Conservation (phyloP, 1,140 invertebrate species). For the Choristoneura fumiferana region DNA sequence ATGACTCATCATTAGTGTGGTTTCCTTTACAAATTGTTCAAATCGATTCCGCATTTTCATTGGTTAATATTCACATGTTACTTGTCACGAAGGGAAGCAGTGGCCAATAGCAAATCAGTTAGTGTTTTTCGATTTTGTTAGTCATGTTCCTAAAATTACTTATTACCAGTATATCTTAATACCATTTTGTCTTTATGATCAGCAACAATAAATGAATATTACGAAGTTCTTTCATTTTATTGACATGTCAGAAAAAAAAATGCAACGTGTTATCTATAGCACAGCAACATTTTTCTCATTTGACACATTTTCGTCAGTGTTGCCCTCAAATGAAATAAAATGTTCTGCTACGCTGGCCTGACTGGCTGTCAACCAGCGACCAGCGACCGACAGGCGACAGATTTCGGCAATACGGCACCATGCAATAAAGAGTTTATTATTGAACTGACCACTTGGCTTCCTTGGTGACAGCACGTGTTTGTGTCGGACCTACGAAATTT, state of each 20-base stretch:
- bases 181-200: too few relatives aligned
- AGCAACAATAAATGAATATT: too few relatives aligned
- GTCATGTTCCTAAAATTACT: background rate
- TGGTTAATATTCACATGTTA: too few relatives aligned
- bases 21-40: conserved; percentile 49
- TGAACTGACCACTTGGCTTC: too few relatives aligned
- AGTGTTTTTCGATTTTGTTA: conserved; percentile 10
- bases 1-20: conserved; percentile 64
- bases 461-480: too few relatives aligned
- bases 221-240: too few relatives aligned
- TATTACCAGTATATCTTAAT: too few relatives aligned
- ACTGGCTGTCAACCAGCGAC: conserved; percentile 13
- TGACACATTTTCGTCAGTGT: background rate
- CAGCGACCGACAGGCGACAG: conserved; percentile 3
- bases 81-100: background rate
- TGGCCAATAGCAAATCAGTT: conserved; percentile 33
- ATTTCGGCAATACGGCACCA: conserved; percentile 23
- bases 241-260: too few relatives aligned
- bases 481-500: too few relatives aligned
- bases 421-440: conserved; percentile 36
- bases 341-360: conserved; percentile 8
- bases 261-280: too few relatives aligned
- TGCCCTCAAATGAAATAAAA: background rate
- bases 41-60: conserved; percentile 29
- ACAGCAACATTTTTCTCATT: conserved; percentile 2